Evolutionary conservation across 1,140 invertebrate genomes (phyloP).

Genomic region (Pentalonia nigronervosa): DNA sequence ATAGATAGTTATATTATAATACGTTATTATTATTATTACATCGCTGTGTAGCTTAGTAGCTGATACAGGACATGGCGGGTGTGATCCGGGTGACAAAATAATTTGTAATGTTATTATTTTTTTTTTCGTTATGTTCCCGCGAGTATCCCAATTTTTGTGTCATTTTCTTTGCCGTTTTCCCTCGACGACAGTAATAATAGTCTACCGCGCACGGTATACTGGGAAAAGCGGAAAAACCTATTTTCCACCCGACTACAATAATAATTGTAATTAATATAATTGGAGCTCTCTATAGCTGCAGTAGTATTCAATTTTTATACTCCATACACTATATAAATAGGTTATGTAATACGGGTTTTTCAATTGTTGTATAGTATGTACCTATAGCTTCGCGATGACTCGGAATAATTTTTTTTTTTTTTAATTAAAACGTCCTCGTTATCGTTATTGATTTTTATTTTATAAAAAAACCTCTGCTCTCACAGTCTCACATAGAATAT

Average conservation of each 20-base stretch:
- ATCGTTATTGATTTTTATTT: background rate
- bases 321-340: background rate
- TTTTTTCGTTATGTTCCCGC: background rate
- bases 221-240: background rate
- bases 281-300: background rate
- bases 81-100: background rate
- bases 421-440: background rate
- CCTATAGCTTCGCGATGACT: background rate
- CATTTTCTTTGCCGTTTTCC: background rate
- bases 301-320: background rate
- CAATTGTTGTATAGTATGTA: background rate
- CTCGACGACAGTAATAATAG: background rate
- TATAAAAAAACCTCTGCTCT: background rate
- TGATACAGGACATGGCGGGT: background rate
- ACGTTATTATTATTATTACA: background rate
- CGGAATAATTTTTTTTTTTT: background rate
- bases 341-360: background rate
- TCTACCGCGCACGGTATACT: background rate
- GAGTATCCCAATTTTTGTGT: background rate
- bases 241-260: background rate
- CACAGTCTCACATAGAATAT: background rate
- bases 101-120: background rate
- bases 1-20: background rate
- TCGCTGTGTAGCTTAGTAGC: background rate
- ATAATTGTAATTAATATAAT: slow-evolving; percentile 16